Evolutionary conservation across 1,140 invertebrate species (phyloP).

Genomic region (Drosophila rhopaloa): DNA sequence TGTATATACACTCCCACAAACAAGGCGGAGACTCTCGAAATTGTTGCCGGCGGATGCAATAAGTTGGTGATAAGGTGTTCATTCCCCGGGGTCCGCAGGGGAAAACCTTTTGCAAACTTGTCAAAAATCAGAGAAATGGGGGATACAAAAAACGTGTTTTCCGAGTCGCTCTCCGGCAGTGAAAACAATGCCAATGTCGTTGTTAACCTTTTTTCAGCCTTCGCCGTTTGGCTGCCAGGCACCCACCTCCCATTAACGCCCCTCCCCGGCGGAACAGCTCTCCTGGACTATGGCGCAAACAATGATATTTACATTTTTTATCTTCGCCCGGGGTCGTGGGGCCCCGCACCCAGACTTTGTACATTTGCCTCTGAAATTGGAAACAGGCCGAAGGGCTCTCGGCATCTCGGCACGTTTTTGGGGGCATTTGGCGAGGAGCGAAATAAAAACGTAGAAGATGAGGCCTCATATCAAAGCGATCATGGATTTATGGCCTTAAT

Average conservation of each 20-base stretch:
- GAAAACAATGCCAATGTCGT: conserved; percentile 79
- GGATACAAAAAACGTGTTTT: conserved; percentile 64
- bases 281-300: conserved; percentile 68
- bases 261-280: neutral
- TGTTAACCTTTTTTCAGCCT: conserved; percentile 73
- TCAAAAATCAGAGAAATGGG: conserved; percentile 72
- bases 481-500: conserved; percentile 83
- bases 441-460: conserved; percentile 56
- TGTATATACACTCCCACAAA: conserved; percentile 37
- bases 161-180: conserved; percentile 24
- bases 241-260: conserved; percentile 7
- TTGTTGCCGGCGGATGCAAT: conserved; percentile 82
- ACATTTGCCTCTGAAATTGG: conserved; percentile 76
- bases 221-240: conserved; percentile 28
- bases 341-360: conserved; percentile 1
- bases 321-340: conserved; percentile 24
- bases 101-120: conserved; percentile 70
- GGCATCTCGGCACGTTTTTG: conserved; percentile 62
- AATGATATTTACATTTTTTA: conserved; percentile 83
- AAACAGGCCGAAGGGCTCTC: conserved; percentile 47
- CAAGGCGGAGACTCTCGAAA: conserved; percentile 70
- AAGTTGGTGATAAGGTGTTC: conserved; percentile 83
- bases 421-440: conserved; percentile 64
- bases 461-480: conserved; percentile 80
- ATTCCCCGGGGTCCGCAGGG: conserved; percentile 71